phyloP scores from a whole-genome alignment of 1,140 invertebrate species.

The Danaus plexippus region DNA sequence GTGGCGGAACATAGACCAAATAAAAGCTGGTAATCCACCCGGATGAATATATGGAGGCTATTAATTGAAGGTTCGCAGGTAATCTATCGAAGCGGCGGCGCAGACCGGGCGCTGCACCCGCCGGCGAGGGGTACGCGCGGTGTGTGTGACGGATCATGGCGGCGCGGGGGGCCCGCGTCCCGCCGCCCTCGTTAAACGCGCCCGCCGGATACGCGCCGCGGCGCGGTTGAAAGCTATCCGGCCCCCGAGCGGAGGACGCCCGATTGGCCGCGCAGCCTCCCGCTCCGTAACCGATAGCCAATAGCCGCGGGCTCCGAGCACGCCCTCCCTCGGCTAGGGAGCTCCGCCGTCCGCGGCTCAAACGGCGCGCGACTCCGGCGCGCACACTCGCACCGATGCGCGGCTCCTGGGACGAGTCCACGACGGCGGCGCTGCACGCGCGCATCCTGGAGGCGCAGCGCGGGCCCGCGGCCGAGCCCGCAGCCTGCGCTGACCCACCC shows the following conservation, averaged over 20 bases:
- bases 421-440: constrained; percentile 65
- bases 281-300: constrained; percentile 32
- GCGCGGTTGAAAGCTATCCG: constrained; percentile 57
- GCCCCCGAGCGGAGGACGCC: constrained; percentile 45
- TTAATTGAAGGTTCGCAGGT: constrained; percentile 67
- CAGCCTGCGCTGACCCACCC: constrained; percentile 44
- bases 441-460: constrained; percentile 61
- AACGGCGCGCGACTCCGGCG: constrained; percentile 52
- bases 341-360: constrained; percentile 37
- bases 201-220: constrained; percentile 50
- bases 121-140: constrained; percentile 28
- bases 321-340: constrained; percentile 27
- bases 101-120: constrained; percentile 12
- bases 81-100: constrained; percentile 48
- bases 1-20: constrained; percentile 41
- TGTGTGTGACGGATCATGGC: constrained; percentile 61
- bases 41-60: constrained; percentile 63
- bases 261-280: constrained; percentile 51
- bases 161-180: constrained; percentile 49
- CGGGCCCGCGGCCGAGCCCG: constrained; percentile 58
- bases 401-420: constrained; percentile 64
- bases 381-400: constrained; percentile 65
- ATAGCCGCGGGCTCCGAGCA: constrained; percentile 16
- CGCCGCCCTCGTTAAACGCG: constrained; percentile 54
- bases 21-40: constrained; percentile 55